Base-by-base conservation (phyloP, 2,888 invertebrate species). In the Epistrophella euchroma region DNA sequence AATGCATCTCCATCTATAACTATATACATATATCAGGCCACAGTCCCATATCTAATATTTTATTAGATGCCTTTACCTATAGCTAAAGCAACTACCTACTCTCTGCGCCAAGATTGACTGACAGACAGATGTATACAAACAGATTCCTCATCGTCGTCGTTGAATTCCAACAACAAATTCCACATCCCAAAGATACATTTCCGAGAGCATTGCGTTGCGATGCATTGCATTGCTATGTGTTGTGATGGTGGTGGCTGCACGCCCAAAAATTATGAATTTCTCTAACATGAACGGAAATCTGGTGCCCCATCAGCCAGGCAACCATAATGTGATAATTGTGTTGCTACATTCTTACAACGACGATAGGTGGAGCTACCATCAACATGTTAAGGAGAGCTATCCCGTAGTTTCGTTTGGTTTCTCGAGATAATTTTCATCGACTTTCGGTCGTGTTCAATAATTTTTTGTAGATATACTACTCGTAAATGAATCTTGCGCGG, bases 61-160 rank as follows among this genome's bases (percentile, higher is more conserved):
- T 73, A 50, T 79, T 68, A 37, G 35, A 66, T 71, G 35, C 55
- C 62, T 11, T 40, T 43, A 45, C 3, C 9, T 45, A n/a, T n/a
- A 45, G 4, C 17, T 11, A 17, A 45, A 47, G 0, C 47, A 11
- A 19, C 28, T 28, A 32, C 56, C 4, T n/a, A 35, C 35, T 35
- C 22, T 60, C 45, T 66, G 6, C 60, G 47, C 11, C 17, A 52
- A 83, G 83, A 87, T 83, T 87, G 87, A 83, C 82, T 87, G 87
- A 87, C 87, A 87, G 87, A 87, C 87, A 68, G 83, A 79, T 83
- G 82, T 82, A 79, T 87, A 83, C 87, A 87, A 81, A 72, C 47
- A 75, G 72, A 75, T 75, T 79, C 80, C 58, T 71, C 79, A 56
- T 50, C 74, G 72, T 60, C 60, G 19, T 60, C 58, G 37, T 58